Conservation (phyloP, 2,113 vertebrate species). For the Anthoscopus minutus region DNA sequence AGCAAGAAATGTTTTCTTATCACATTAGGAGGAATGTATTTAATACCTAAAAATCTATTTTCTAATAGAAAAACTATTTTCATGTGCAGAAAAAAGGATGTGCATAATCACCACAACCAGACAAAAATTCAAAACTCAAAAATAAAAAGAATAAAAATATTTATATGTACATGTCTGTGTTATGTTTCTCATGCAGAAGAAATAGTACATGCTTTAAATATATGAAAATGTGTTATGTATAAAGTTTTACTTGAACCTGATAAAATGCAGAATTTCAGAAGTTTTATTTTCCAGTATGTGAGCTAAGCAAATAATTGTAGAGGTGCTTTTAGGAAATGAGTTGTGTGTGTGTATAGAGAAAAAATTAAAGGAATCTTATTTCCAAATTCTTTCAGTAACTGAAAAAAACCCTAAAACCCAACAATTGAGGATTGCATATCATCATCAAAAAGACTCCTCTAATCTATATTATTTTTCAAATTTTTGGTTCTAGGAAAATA, state of each 20-base stretch:
- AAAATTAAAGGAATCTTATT: background rate
- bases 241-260: background rate
- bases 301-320: background rate
- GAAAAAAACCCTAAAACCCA: rapidly evolving
- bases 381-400: background rate
- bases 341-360: rapidly evolving
- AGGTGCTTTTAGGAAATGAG: background rate
- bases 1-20: background rate
- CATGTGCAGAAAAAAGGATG: background rate
- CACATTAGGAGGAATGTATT: background rate
- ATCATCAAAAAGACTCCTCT: background rate
- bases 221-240: background rate
- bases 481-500: background rate
- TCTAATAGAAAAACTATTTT: background rate
- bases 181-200: background rate
- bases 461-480: background rate
- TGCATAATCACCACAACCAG: background rate
- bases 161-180: background rate
- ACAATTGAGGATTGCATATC: background rate
- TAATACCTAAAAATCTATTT: background rate
- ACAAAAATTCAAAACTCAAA: background rate
- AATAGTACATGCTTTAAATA: background rate
- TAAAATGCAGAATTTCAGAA: background rate
- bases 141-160: background rate
- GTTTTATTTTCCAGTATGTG: background rate